These are phyloP conservation scores for Cataglyphis albicans DNA, from an alignment of 2,888 invertebrate species.

Conservation along the genomic window DNA sequence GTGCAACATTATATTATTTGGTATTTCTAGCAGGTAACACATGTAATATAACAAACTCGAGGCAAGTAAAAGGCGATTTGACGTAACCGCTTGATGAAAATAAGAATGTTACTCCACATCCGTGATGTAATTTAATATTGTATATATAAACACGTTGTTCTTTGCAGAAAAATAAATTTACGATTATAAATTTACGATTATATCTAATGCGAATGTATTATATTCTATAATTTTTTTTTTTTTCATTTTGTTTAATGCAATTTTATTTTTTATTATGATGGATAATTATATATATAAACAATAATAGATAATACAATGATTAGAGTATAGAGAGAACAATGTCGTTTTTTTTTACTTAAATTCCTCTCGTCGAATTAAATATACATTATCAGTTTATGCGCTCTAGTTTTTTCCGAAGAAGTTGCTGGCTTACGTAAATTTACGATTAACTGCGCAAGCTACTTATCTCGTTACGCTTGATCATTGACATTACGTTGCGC, in stretches of 20 bases:
- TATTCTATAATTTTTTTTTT: neutral
- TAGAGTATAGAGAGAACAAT: neutral
- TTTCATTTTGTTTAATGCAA: neutral
- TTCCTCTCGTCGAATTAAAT: neutral
- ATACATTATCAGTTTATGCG: neutral
- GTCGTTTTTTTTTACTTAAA: neutral
- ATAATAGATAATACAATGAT: neutral
- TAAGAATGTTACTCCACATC: constrained; percentile 1
- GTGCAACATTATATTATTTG: neutral
- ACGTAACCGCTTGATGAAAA: constrained; percentile 5
- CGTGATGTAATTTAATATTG: neutral
- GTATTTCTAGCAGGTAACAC: neutral
- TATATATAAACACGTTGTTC: neutral
- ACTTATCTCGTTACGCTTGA: constrained; percentile 39
- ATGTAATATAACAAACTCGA: neutral
- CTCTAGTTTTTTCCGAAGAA: neutral
- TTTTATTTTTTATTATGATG: too few species aligned
- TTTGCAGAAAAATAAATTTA: neutral
- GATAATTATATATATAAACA: neutral
- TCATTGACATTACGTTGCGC: constrained; percentile 53
- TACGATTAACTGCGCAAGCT: neutral
- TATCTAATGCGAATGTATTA: neutral
- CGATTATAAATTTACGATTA: neutral
- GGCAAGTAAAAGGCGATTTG: constrained; percentile 33
- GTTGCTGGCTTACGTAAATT: constrained; percentile 20